Percentiles rank a stretch among this genome's conserved stretches.
These are phyloP conservation scores for Synanthedon tipuliformis DNA, from an alignment of 2,888 invertebrate species.

Conservation along the genomic window DNA sequence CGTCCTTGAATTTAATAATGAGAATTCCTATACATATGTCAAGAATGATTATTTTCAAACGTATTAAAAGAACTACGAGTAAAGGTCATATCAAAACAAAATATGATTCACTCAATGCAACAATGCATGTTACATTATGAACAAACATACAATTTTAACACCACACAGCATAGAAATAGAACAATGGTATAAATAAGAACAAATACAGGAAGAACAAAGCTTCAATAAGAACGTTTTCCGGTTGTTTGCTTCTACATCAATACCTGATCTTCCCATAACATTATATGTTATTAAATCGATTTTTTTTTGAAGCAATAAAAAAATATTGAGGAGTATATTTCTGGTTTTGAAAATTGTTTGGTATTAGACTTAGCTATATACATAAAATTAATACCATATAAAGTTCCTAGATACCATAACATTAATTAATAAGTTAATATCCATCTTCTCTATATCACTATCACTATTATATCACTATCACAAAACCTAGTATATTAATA, in stretches of 20 bases:
- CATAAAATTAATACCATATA: too few species aligned
- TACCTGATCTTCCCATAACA: constrained; percentile 11
- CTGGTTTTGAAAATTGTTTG: too few species aligned
- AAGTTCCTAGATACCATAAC: too few species aligned
- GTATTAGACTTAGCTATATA: too few species aligned
- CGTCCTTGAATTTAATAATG: neutral
- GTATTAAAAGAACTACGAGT: constrained; percentile 4
- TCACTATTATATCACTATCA: too few species aligned
- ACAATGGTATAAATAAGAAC: constrained; percentile 37
- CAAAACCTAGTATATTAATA: too few species aligned
- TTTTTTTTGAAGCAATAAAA: too few species aligned
- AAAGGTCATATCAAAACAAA: constrained; percentile 4
- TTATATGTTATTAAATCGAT: constrained; percentile 3
- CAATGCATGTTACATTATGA: constrained; percentile 11
- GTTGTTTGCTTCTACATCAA: constrained; percentile 7
- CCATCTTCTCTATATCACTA: too few species aligned
- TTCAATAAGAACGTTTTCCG: constrained; percentile 21
- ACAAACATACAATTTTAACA: neutral
- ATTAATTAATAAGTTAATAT: too few species aligned
- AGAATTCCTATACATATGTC: constrained; percentile 5
- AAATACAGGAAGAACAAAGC: constrained; percentile 38
- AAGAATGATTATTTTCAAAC: neutral
- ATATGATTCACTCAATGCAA: constrained; percentile 6
- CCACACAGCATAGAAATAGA: constrained; percentile 16
- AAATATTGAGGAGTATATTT: too few species aligned